phyloP scores from a whole-genome alignment of 2,113 vertebrate species.

The Caranx melampygus region DNA sequence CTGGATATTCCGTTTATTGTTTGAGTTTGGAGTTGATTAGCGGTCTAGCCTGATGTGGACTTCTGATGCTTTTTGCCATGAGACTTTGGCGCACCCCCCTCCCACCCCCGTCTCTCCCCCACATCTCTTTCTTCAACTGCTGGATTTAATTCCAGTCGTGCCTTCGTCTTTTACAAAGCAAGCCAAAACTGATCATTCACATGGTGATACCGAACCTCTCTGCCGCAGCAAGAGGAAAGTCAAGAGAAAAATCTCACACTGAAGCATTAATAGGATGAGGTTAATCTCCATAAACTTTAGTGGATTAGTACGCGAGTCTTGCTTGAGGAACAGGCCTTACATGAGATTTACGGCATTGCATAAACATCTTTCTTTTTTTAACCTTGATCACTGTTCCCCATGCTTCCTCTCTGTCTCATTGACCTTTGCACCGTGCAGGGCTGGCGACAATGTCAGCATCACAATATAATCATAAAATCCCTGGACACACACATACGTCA shows the following conservation, averaged over 20 bases:
- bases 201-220: constrained; percentile 24
- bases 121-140: constrained; percentile 19
- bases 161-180: constrained; percentile 34
- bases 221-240: constrained; percentile 35
- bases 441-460: constrained; percentile 11
- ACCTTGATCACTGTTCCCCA: constrained; percentile 24
- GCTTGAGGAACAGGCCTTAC: constrained; percentile 34
- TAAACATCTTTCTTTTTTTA: constrained; percentile 26
- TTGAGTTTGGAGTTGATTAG: constrained; percentile 24
- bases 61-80: constrained; percentile 13
- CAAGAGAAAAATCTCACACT: constrained; percentile 54
- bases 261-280: constrained; percentile 56
- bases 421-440: constrained; percentile 38
- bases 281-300: constrained; percentile 53
- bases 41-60: constrained; percentile 22
- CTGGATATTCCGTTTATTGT: neutral
- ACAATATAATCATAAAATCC: constrained; percentile 20
- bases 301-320: constrained; percentile 50
- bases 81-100: neutral
- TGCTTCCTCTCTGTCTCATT: constrained; percentile 32
- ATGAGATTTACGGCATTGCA: constrained; percentile 41
- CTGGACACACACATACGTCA: neutral
- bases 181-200: constrained; percentile 50
- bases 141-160: constrained; percentile 57
- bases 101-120: neutral